A percentile compares a stretch with the other conserved stretches of the same genome.
Evolutionary conservation across 1,140 invertebrate species (phyloP).

Genomic region (Ruditapes philippinarum): DNA sequence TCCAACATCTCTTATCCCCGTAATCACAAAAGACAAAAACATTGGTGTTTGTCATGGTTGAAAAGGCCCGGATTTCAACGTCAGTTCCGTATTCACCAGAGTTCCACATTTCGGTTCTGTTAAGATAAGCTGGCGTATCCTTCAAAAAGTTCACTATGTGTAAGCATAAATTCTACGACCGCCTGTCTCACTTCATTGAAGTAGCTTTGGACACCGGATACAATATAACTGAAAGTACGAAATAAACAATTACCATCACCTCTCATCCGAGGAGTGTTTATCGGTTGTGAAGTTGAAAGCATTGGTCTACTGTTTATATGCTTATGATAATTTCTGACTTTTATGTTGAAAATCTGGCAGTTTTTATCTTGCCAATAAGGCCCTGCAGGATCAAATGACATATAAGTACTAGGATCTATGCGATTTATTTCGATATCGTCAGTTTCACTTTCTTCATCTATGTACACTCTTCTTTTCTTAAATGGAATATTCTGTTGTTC

Average conservation of each 20-base stretch:
- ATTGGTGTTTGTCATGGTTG: neutral
- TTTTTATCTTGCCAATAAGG: neutral
- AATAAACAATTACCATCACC: conserved; percentile 40
- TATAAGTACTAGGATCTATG: too few species aligned
- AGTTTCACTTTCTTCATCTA: too few species aligned
- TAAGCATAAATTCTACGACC: conserved; percentile 3
- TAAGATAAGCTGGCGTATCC: neutral
- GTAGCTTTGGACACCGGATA: neutral
- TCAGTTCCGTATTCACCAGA: neutral
- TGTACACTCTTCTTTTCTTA: too few species aligned
- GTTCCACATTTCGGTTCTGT: neutral
- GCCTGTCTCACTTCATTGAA: neutral
- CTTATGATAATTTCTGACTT: too few species aligned
- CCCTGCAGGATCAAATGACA: neutral
- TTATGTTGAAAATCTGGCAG: too few species aligned
- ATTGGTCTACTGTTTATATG: too few species aligned
- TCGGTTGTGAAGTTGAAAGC: neutral
- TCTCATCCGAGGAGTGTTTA: neutral
- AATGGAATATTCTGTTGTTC: too few species aligned
- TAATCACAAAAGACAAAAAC: neutral
- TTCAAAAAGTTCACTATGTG: neutral
- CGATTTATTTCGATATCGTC: too few species aligned
- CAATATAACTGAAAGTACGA: conserved; percentile 20
- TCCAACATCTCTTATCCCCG: neutral
- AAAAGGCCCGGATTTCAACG: neutral